Percentiles rank a stretch among this genome's conserved stretches.
Evolutionary conservation across 2,113 vertebrate species (phyloP).

Genomic region (Nematolebias whitei): DNA sequence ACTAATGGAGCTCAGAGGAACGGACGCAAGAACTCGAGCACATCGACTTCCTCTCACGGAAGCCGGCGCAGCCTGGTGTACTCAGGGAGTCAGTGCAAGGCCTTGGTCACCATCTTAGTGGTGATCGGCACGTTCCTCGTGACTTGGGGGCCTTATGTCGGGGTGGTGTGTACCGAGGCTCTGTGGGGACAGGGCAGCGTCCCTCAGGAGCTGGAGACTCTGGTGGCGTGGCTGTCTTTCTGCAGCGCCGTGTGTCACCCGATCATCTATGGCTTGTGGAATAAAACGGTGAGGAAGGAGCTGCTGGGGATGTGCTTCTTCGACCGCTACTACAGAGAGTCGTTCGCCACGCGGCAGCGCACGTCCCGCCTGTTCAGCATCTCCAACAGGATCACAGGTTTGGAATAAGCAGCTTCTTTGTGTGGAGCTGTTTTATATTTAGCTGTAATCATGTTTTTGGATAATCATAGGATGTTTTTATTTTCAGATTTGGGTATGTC

Average conservation of each 20-base stretch:
- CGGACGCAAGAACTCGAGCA: slow-evolving; percentile 93
- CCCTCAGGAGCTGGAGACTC: slow-evolving; percentile 88
- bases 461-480: slow-evolving; percentile 1
- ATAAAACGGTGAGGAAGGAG: slow-evolving; percentile 97
- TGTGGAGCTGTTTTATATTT: neutral
- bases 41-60: slow-evolving; percentile 91
- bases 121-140: slow-evolving; percentile 92
- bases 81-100: slow-evolving; percentile 97
- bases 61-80: slow-evolving; percentile 91
- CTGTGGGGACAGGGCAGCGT: slow-evolving; percentile 90
- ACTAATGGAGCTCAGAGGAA: slow-evolving; percentile 72
- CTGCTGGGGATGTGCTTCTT: slow-evolving; percentile 96
- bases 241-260: slow-evolving; percentile 94
- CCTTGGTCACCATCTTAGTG: slow-evolving; percentile 93
- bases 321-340: slow-evolving; percentile 92
- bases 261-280: slow-evolving; percentile 96
- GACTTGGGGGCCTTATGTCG: slow-evolving; percentile 96
- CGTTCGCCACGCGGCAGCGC: slow-evolving; percentile 89
- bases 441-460: neutral
- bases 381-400: slow-evolving; percentile 97
- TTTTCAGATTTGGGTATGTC: slow-evolving; percentile 92
- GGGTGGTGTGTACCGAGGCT: slow-evolving; percentile 91
- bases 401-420: too few species aligned
- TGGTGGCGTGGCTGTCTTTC: slow-evolving; percentile 95
- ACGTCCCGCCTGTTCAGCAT: slow-evolving; percentile 94